Percentiles rank a stretch among this genome's conserved stretches.
phyloP scores from a whole-genome alignment of 2,113 vertebrate genomes.

The Dicrurus megarhynchus region DNA sequence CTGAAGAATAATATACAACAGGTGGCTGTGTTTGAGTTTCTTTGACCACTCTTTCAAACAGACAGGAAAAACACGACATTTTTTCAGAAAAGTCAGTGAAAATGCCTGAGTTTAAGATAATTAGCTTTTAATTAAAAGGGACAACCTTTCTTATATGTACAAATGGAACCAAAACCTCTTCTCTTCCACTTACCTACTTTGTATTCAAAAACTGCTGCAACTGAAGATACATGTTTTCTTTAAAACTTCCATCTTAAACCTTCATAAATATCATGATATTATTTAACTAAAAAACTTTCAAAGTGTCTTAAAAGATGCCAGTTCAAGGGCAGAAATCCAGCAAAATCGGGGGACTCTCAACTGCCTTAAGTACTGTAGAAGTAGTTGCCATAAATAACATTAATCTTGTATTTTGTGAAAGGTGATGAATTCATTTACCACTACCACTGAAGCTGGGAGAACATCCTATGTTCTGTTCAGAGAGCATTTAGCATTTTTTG shows the following conservation, averaged over 20 bases:
- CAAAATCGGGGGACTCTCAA: background rate
- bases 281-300: background rate
- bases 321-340: background rate
- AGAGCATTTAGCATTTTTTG: background rate
- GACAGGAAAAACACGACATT: background rate
- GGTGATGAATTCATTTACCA: background rate
- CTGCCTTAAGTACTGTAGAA: background rate
- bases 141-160: background rate
- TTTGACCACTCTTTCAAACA: background rate
- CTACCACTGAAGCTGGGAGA: background rate
- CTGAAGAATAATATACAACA: background rate
- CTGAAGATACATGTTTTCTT: background rate
- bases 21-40: background rate
- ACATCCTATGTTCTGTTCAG: background rate
- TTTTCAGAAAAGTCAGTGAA: background rate
- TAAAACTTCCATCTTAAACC: background rate
- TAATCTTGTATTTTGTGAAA: background rate
- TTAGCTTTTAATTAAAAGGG: background rate
- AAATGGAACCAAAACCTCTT: background rate
- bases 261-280: background rate
- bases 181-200: background rate
- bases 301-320: background rate
- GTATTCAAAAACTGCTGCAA: background rate
- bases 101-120: background rate
- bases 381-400: background rate